These are phyloP conservation scores for Hypomecis punctinalis DNA, from an alignment of 2,888 invertebrate species.

Conservation along the genomic window DNA sequence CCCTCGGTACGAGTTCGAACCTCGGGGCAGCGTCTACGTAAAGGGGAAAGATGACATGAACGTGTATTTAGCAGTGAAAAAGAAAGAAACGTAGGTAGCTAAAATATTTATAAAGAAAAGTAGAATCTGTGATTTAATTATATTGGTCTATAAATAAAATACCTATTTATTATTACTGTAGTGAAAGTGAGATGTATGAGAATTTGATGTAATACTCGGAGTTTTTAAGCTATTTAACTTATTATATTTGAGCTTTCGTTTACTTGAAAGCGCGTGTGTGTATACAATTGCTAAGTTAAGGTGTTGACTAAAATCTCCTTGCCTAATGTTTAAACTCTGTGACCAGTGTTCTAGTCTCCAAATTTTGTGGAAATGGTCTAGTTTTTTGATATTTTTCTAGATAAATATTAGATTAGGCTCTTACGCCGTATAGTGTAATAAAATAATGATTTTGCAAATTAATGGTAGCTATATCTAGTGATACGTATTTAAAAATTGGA, in stretches of 20 bases:
- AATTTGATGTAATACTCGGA: conserved; percentile 74
- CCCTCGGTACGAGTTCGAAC: conserved; percentile 93
- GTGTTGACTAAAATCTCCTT: conserved; percentile 64
- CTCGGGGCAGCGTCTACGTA: conserved; percentile 96
- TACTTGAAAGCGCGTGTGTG: conserved; percentile 51
- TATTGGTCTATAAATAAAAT: conserved; percentile 49
- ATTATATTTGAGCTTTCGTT: conserved; percentile 62
- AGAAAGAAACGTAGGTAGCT: conserved; percentile 68
- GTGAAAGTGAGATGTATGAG: conserved; percentile 55
- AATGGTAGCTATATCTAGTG: conserved; percentile 46
- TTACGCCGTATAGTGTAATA: conserved; percentile 26
- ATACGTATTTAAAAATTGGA: conserved; percentile 51
- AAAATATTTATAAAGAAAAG: conserved; percentile 58
- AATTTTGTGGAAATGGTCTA: conserved; percentile 60
- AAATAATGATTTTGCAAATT: conserved; percentile 22
- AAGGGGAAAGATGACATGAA: conserved; percentile 99
- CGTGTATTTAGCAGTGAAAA: conserved; percentile 90
- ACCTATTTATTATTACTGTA: conserved; percentile 64
- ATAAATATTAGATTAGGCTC: conserved; percentile 38
- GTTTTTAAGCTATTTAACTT: conserved; percentile 67
- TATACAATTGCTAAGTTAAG: conserved; percentile 49
- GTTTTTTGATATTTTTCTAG: conserved; percentile 51
- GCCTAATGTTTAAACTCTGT: conserved; percentile 73
- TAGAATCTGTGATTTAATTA: conserved; percentile 83
- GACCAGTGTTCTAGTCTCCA: conserved; percentile 81